Evolutionary conservation across 2,797 vertebrate genomes (phyloP).

Genomic region (Triplophysa yarkandensis): DNA sequence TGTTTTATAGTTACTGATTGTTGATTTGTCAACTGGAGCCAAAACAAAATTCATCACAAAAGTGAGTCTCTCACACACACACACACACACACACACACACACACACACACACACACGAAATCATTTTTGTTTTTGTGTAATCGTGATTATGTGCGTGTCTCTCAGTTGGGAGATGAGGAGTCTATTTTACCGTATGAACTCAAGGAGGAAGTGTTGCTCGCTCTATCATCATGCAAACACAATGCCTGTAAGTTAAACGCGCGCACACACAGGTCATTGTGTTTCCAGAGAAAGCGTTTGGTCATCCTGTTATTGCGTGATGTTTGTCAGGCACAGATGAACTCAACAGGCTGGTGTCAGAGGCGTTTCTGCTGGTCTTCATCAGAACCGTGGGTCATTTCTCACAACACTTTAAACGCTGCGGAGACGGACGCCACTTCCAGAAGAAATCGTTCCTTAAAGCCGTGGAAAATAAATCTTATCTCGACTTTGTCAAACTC

Average conservation of each 20-base stretch:
- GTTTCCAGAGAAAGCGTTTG: background rate
- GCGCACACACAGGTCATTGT: background rate
- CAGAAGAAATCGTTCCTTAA: slow-evolving; percentile 79
- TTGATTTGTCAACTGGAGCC: slow-evolving; percentile 75
- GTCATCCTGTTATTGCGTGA: background rate
- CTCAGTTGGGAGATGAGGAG: slow-evolving; percentile 81
- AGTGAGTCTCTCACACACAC: slow-evolving; percentile 65
- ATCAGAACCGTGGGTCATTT: slow-evolving; percentile 80
- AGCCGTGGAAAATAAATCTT: slow-evolving; percentile 70
- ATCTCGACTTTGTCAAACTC: slow-evolving; percentile 74
- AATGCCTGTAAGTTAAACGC: slow-evolving; percentile 54
- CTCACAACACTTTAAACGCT: slow-evolving; percentile 70
- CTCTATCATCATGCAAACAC: slow-evolving; percentile 61
- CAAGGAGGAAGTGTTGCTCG: slow-evolving; percentile 73
- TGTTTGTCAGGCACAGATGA: slow-evolving; percentile 71
- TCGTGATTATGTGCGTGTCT: background rate
- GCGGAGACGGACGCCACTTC: slow-evolving; percentile 65
- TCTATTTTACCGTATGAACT: slow-evolving; percentile 78
- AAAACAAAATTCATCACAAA: slow-evolving; percentile 68
- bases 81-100: background rate
- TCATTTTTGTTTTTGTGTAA: background rate
- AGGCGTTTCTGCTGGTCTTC: slow-evolving; percentile 81
- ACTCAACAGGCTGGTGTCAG: slow-evolving; percentile 75
- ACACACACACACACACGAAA: background rate
- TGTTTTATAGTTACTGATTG: slow-evolving; percentile 76